Evolutionary conservation across 2,888 invertebrate species (phyloP).

Genomic region (Crossocerus cetratus): DNA sequence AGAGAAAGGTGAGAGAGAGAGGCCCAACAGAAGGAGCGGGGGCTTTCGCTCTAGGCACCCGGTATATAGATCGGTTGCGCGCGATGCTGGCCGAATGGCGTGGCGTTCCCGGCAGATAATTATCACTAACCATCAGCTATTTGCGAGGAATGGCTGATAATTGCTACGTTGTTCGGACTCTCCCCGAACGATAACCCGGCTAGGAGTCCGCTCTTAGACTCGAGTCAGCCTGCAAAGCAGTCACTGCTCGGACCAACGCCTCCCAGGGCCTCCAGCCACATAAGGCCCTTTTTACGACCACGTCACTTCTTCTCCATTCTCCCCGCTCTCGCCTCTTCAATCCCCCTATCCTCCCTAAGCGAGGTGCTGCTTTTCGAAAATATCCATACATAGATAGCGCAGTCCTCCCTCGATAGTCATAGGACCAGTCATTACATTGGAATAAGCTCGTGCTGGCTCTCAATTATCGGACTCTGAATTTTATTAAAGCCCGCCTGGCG

Average conservation of each 20-base stretch:
- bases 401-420: too few species aligned
- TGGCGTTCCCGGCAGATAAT: constrained; percentile 75
- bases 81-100: constrained; percentile 71
- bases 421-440: too few species aligned
- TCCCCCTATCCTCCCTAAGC: neutral
- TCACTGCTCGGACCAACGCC: constrained; percentile 14
- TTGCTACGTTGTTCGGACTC: constrained; percentile 75
- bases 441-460: too few species aligned
- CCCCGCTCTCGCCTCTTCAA: neutral
- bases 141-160: constrained; percentile 77
- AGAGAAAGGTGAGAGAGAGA: constrained; percentile 56
- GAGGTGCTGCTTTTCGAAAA: neutral
- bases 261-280: constrained; percentile 63
- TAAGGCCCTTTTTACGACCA: constrained; percentile 27
- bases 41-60: constrained; percentile 61
- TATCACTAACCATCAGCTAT: constrained; percentile 77
- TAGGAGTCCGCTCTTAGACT: constrained; percentile 69
- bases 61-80: constrained; percentile 68
- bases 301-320: neutral
- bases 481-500: too few species aligned
- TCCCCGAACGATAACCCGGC: constrained; percentile 73
- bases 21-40: neutral
- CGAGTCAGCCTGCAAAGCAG: constrained; percentile 25
- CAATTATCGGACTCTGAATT: too few species aligned
- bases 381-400: too few species aligned